phyloP scores from a whole-genome alignment of 2,888 invertebrate species.

The Hirtodrosophila cameraria region DNA sequence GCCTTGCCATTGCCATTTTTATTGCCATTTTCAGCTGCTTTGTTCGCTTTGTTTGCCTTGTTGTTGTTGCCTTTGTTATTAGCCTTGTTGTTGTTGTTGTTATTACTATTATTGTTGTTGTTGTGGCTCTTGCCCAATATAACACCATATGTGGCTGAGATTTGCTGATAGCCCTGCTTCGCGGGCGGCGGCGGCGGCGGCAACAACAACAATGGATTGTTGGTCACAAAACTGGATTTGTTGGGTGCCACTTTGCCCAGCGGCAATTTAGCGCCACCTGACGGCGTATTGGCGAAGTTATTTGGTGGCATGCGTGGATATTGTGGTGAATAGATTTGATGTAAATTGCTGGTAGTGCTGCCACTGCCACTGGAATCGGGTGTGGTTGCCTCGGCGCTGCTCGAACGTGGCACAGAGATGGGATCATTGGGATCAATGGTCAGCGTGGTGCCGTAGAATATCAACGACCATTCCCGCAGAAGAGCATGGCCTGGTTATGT shows the following conservation, averaged over 20 bases:
- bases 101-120: slow-evolving; percentile 43
- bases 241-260: slow-evolving; percentile 69
- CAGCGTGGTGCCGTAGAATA: slow-evolving; percentile 93
- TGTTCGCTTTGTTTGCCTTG: slow-evolving; percentile 45
- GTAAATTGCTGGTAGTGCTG: slow-evolving; percentile 79
- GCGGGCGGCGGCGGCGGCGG: slow-evolving; percentile 42
- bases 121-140: slow-evolving; percentile 71
- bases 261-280: slow-evolving; percentile 60
- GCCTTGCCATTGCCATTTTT: slow-evolving; percentile 46
- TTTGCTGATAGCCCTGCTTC: slow-evolving; percentile 81
- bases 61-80: slow-evolving; percentile 53
- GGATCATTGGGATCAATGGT: slow-evolving; percentile 88
- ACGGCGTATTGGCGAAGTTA: slow-evolving; percentile 71
- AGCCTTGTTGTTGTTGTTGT: slow-evolving; percentile 46
- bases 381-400: slow-evolving; percentile 79
- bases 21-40: slow-evolving; percentile 42
- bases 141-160: slow-evolving; percentile 80
- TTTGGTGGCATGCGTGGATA: slow-evolving; percentile 82
- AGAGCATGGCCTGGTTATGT: slow-evolving; percentile 90
- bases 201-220: slow-evolving; percentile 62
- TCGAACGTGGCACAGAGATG: slow-evolving; percentile 83
- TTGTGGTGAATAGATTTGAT: slow-evolving; percentile 82
- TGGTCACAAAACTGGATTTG: slow-evolving; percentile 72
- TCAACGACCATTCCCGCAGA: slow-evolving; percentile 96
- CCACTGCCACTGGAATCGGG: slow-evolving; percentile 74